phyloP scores from a whole-genome alignment of 2,797 vertebrate genomes.

The Enteromius radiatus region DNA sequence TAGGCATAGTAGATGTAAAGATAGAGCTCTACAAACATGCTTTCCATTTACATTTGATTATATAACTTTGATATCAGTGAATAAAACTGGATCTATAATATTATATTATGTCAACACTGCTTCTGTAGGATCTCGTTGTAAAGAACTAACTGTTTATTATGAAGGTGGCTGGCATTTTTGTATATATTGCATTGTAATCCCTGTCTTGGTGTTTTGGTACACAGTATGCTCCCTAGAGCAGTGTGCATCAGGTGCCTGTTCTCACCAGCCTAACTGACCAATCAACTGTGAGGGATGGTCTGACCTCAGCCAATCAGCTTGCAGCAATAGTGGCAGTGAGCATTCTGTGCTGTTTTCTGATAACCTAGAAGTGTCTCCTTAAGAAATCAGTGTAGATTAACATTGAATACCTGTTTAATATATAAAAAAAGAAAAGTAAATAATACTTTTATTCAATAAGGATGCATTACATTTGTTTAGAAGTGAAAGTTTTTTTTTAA shows the following conservation, averaged over 20 bases:
- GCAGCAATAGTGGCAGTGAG: constrained; percentile 48
- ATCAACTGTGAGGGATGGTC: constrained; percentile 61
- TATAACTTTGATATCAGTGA: not conserved
- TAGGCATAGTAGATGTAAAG: not conserved
- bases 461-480: not conserved
- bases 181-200: constrained; percentile 38
- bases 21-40: not conserved
- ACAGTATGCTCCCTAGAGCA: constrained; percentile 36
- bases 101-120: not conserved
- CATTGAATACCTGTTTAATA: not conserved
- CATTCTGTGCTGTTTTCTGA: constrained; percentile 47
- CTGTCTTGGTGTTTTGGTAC: constrained; percentile 26
- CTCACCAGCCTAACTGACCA: constrained; percentile 38
- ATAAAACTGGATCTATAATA: not conserved
- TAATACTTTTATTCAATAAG: not conserved
- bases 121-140: not conserved
- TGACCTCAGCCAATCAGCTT: constrained; percentile 67
- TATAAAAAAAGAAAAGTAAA: not conserved
- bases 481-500: not conserved
- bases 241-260: constrained; percentile 28
- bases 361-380: constrained; percentile 20
- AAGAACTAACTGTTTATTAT: not conserved
- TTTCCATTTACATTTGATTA: not conserved
- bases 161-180: not conserved
- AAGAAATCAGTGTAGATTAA: not conserved